phyloP scores from a whole-genome alignment of 2,797 vertebrate species.

The Enteromius unitaeniatus region DNA sequence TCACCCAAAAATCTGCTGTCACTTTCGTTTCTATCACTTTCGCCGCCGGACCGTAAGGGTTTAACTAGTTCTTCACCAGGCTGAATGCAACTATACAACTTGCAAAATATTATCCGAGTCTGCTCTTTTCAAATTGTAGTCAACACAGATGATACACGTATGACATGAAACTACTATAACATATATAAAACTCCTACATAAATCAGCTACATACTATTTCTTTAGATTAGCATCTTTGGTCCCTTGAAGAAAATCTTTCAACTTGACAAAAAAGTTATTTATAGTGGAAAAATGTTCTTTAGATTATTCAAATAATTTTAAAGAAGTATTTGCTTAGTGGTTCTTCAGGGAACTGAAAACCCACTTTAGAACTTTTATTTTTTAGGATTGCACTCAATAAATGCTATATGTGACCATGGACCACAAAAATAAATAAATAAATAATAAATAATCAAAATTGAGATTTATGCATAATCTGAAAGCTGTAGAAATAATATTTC shows the following conservation, averaged over 20 bases:
- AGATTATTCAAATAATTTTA: not conserved
- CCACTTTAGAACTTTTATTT: too few species aligned
- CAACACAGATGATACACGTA: not conserved
- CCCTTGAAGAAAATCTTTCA: not conserved
- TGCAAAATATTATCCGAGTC: not conserved
- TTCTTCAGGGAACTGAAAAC: not conserved
- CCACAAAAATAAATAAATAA: too few species aligned
- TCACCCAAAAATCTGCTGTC: constrained; percentile 25
- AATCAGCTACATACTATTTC: not conserved
- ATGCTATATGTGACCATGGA: not conserved
- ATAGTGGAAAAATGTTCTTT: not conserved
- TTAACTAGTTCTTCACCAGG: not conserved
- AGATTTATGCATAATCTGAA: too few species aligned
- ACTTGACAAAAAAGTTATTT: not conserved
- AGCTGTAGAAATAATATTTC: too few species aligned
- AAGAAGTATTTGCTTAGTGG: too few species aligned
- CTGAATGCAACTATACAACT: not conserved
- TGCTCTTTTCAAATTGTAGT: not conserved
- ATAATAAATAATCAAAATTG: too few species aligned
- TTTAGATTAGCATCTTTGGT: not conserved
- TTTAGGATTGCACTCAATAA: too few species aligned
- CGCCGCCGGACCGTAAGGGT: not conserved
- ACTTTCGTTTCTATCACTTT: constrained; percentile 8
- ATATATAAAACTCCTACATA: not conserved
- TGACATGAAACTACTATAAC: not conserved